Percentiles rank a stretch among this genome's conserved stretches.
These are phyloP conservation scores for Empis stercorea DNA, from an alignment of 2,888 invertebrate species.

Conservation along the genomic window DNA sequence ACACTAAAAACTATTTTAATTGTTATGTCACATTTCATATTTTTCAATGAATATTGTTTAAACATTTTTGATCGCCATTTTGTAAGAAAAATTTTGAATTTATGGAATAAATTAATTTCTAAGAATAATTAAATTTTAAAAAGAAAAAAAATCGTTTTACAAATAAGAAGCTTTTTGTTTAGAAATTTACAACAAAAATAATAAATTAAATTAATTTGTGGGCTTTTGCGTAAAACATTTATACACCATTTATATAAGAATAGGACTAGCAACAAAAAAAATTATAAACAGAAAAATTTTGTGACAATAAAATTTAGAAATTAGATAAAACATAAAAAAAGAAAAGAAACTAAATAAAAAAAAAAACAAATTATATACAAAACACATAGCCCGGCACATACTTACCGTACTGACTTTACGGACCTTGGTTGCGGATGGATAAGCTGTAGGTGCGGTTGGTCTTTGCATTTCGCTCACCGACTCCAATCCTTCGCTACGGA, in stretches of 20 bases:
- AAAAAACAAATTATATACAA: conserved; percentile 17
- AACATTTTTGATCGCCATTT: no score
- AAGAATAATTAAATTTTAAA: no score
- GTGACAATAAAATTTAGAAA: conserved; percentile 1
- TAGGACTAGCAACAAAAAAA: conserved; percentile 5
- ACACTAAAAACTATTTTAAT: no score
- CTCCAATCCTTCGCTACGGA: conserved; percentile 77
- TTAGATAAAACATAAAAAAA: conserved; percentile 4
- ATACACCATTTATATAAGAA: not conserved
- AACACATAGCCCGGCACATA: conserved; percentile 36
- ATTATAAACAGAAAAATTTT: conserved; percentile 3
- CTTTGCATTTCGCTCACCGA: conserved; percentile 71
- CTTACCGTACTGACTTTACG: conserved; percentile 92
- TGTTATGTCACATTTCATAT: no score
- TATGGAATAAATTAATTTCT: no score
- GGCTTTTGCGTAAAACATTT: no score
- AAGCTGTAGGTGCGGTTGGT: conserved; percentile 39
- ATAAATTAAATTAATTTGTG: no score
- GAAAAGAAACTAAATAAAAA: conserved; percentile 3
- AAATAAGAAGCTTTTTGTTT: no score
- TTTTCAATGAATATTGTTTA: no score
- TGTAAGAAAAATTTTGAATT: no score
- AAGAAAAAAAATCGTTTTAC: no score
- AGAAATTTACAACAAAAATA: no score
- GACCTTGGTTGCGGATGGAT: conserved; percentile 46